These are phyloP conservation scores for Plutella xylostella DNA, from an alignment of 2,888 invertebrate genomes.

Conservation along the genomic window DNA sequence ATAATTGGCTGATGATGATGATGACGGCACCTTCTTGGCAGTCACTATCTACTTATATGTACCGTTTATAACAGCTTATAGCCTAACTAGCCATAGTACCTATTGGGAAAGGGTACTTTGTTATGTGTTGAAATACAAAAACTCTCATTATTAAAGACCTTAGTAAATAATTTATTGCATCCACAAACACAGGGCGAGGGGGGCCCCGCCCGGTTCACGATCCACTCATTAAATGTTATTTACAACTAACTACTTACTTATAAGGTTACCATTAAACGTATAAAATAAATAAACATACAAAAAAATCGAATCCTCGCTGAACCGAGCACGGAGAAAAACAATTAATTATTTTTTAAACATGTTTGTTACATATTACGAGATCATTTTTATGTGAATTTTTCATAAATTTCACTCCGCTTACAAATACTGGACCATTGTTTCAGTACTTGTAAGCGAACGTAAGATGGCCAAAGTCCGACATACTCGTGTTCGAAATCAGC, in stretches of 20 bases:
- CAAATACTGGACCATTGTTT: not conserved
- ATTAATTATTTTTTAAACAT: slow-evolving; percentile 18
- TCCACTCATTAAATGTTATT: not conserved
- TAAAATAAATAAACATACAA: slow-evolving; percentile 60
- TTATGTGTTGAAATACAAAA: too few relatives aligned
- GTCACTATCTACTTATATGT: too few relatives aligned
- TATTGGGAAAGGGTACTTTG: too few relatives aligned
- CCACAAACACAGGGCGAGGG: too few relatives aligned
- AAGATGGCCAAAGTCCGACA: not conserved
- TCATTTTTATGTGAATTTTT: slow-evolving; percentile 49
- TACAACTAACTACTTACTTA: slow-evolving; percentile 1
- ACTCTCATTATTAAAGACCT: slow-evolving; percentile 31
- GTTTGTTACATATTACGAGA: slow-evolving; percentile 45
- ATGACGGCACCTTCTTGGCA: too few relatives aligned
- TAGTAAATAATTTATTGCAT: slow-evolving; percentile 63
- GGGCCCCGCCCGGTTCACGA: too few relatives aligned
- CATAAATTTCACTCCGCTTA: slow-evolving; percentile 15
- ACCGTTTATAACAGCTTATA: too few relatives aligned
- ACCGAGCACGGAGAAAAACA: slow-evolving; percentile 30
- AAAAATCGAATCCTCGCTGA: slow-evolving; percentile 47
- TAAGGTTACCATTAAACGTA: slow-evolving; percentile 15
- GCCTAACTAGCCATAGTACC: too few relatives aligned
- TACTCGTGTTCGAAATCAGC: not conserved
- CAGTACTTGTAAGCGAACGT: not conserved
- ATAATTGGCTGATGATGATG: too few relatives aligned